A percentile compares a stretch with the other conserved stretches of the same genome.
Evolutionary conservation across 1,140 invertebrate species (phyloP).

Genomic region (Sminthurinus signatus): DNA sequence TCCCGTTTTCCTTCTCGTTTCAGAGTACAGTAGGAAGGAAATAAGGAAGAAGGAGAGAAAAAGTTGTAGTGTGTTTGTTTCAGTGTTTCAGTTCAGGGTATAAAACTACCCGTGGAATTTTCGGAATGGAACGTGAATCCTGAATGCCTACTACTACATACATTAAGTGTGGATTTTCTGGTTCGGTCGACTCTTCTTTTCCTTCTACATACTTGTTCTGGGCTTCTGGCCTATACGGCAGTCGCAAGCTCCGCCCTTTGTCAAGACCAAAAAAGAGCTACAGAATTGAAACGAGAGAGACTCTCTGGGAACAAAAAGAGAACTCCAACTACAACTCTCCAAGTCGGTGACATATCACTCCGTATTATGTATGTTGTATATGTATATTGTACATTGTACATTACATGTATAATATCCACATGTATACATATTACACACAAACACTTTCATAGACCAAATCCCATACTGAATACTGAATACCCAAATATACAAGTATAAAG

Average conservation of each 20-base stretch:
- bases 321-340: no score
- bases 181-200: no score
- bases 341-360: slow-evolving; percentile 9
- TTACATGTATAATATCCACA: no score
- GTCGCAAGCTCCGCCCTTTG: slow-evolving; percentile 8
- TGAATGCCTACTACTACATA: no score
- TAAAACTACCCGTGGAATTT: slow-evolving; percentile 4
- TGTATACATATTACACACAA: no score
- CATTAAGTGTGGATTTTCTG: slow-evolving; percentile 5
- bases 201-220: no score
- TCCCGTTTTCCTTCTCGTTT: no score
- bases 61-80: not conserved
- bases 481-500: no score
- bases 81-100: not conserved
- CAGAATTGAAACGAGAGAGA: slow-evolving; percentile 2
- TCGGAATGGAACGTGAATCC: slow-evolving; percentile 8
- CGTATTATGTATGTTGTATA: not conserved
- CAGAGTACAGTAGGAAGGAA: no score
- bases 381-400: no score
- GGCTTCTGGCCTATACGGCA: slow-evolving; percentile 1
- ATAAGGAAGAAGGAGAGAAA: not conserved
- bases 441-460: no score
- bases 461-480: no score
- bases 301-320: slow-evolving; percentile 12
- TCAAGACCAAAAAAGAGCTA: not conserved